Percentiles rank a stretch among this genome's conserved stretches.
These are phyloP conservation scores for Meandrina meandrites DNA, from an alignment of 92 coral and sea anemone species.

Conservation along the genomic window DNA sequence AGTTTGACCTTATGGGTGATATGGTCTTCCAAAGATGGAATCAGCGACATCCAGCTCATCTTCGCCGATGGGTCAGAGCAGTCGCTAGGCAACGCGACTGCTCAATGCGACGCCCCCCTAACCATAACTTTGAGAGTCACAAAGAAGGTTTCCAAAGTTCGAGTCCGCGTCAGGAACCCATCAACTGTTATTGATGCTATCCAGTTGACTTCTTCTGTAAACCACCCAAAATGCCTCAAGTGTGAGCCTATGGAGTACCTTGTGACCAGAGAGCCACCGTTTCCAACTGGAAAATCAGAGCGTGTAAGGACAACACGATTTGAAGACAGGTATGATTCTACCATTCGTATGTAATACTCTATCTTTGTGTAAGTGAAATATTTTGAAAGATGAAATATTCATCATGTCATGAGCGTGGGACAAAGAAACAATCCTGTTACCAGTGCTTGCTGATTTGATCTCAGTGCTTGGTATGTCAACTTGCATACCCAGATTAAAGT, in stretches of 20 bases:
- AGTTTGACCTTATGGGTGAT: conserved; percentile 82
- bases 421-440: too few species aligned
- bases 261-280: conserved; percentile 82
- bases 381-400: too few species aligned
- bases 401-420: too few species aligned
- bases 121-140: conserved; percentile 75
- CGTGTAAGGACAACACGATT: conserved; percentile 66
- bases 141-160: conserved; percentile 76
- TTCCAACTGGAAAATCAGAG: conserved; percentile 57
- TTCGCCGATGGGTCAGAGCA: conserved; percentile 62
- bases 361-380: too few species aligned
- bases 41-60: conserved; percentile 74
- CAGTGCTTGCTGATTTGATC: too few species aligned
- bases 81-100: conserved; percentile 91
- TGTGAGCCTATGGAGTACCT: conserved; percentile 80
- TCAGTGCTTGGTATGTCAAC: not conserved
- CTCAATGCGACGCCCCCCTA: conserved; percentile 93
- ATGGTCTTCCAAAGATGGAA: conserved; percentile 60
- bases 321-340: conserved; percentile 75
- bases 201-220: conserved; percentile 82
- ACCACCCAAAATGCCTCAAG: conserved; percentile 89
- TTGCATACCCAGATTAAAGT: not conserved
- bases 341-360: not conserved
- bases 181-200: conserved; percentile 88
- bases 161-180: conserved; percentile 61